These are phyloP conservation scores for Papilio demoleus DNA, from an alignment of 2,888 invertebrate species.

Conservation along the genomic window DNA sequence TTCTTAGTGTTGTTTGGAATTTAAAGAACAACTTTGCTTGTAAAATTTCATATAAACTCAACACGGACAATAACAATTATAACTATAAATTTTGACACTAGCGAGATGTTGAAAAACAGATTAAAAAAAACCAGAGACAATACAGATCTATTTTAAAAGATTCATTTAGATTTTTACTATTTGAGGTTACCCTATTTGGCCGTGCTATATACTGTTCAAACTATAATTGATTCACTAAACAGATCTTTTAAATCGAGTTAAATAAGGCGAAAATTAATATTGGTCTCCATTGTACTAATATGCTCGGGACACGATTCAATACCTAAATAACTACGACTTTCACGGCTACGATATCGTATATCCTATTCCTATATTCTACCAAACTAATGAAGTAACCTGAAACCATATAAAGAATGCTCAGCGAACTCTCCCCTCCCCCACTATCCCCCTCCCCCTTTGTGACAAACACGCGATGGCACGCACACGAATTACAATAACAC, in stretches of 20 bases:
- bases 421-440: not conserved
- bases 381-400: slow-evolving; percentile 33
- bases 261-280: slow-evolving; percentile 10
- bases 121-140: slow-evolving; percentile 1
- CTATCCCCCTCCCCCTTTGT: slow-evolving; percentile 15
- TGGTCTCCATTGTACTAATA: slow-evolving; percentile 25
- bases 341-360: slow-evolving; percentile 33
- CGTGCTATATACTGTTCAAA: not conserved
- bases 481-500: slow-evolving; percentile 51
- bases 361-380: slow-evolving; percentile 36
- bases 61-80: slow-evolving; percentile 19
- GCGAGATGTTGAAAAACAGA: slow-evolving; percentile 10
- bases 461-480: slow-evolving; percentile 43
- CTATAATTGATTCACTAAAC: not conserved
- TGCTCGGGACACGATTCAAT: slow-evolving; percentile 7
- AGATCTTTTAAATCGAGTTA: slow-evolving; percentile 13
- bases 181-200: not conserved
- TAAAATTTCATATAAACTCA: slow-evolving; percentile 21
- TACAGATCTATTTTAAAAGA: slow-evolving; percentile 7
- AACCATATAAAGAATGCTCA: slow-evolving; percentile 28
- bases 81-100: slow-evolving; percentile 12
- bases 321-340: slow-evolving; percentile 22
- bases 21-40: slow-evolving; percentile 1
- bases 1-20: not conserved
- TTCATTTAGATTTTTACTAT: not conserved